Conservation (phyloP, 2,113 vertebrate genomes). For the Grus americana region DNA sequence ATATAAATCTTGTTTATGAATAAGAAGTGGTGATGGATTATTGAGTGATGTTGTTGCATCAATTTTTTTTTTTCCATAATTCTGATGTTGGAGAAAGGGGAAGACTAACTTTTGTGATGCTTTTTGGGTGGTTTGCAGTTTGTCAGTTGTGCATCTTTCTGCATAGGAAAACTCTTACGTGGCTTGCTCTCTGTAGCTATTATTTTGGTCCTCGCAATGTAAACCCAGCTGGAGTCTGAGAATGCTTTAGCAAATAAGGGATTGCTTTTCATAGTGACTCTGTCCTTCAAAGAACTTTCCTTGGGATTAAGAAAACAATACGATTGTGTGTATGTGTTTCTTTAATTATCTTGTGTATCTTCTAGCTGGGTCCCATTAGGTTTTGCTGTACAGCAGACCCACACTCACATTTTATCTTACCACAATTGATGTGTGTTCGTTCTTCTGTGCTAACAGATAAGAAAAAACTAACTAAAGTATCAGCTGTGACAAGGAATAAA, state of each 20-base stretch:
- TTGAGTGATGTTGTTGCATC: background rate
- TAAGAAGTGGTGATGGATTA: background rate
- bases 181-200: background rate
- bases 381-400: background rate
- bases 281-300: background rate
- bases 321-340: background rate
- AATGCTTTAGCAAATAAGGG: background rate
- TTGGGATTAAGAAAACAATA: background rate
- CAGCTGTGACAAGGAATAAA: background rate
- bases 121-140: background rate
- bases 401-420: background rate
- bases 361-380: background rate
- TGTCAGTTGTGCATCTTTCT: background rate
- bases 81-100: background rate
- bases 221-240: background rate
- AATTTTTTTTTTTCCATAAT: fast-evolving
- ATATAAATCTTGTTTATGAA: background rate
- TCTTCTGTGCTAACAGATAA: background rate
- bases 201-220: background rate
- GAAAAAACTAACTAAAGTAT: background rate
- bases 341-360: background rate
- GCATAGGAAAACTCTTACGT: fast-evolving
- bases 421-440: background rate
- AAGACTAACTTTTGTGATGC: background rate
- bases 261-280: background rate